Base-by-base conservation (phyloP, 37 sponge, comb jelly and placozoan species). In the Mnemiopsis leidyi region DNA sequence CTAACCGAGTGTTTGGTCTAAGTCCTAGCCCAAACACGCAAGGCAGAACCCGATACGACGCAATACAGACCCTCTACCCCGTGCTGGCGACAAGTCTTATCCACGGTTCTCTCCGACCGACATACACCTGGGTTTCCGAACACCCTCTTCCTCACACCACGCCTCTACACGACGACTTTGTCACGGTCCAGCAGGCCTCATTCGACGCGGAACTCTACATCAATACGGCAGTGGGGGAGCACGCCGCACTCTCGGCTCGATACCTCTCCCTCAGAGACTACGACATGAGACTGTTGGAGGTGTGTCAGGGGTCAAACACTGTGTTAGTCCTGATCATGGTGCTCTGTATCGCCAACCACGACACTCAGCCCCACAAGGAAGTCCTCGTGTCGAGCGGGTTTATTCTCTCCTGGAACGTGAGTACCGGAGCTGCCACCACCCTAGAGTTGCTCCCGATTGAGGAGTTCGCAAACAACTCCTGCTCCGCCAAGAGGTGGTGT, bases 151-250 rank as follows among this genome's bases (percentile, higher is more conserved):
- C 61, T 25, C 35, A 38, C 90, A 38, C 25, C 48, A 3, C 40
- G 2, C 40, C 32, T 28, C 90, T 85, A 1, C 90, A 23, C 0
- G 90, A 85, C 26, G 90, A 85, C 61, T 40, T 85, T n/a, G 90
- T 85, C 36, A 85, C 61, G 24, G 90, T 85, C 9, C 38, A 85
- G 39, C 90, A 85, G 61, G 61, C 61, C 1, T 85, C 90, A 20
- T 85, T 85, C 48, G 90, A 85, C 90, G 90, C 90, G 23, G 90
- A 85, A 39, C 61, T 85, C 25, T 85, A 85, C 61, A 28, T 85
- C 23, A 85, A 85, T 26, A 40, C 39, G 0, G 90, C 90, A 40
- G 90, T 85, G 0, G 20, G 26, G 0, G 61, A 38, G 23, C n/a
- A 40, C 90, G 48, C 38, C 29, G 90, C 61, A 0, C 90, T 85